phyloP scores from a whole-genome alignment of 2,888 invertebrate genomes.

The Hirtodrosophila duncani region DNA sequence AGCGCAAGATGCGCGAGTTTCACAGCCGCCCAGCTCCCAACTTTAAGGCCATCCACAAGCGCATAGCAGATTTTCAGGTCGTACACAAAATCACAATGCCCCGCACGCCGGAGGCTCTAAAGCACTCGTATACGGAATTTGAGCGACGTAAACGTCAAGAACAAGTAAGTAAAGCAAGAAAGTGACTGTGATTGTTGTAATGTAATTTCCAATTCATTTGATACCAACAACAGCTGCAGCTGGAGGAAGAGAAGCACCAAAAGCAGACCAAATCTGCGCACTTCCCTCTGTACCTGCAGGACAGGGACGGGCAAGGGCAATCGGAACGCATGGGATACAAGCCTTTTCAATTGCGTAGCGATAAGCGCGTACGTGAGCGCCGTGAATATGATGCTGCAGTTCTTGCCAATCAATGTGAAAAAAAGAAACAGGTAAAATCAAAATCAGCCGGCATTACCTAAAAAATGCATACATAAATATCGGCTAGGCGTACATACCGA shows the following conservation, averaged over 20 bases:
- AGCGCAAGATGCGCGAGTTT: constrained; percentile 73
- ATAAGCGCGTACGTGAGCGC: constrained; percentile 71
- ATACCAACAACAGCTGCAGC: constrained; percentile 20
- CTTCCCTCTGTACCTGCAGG: neutral
- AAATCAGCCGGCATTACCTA: no score
- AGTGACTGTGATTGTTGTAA: neutral
- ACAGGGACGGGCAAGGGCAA: no score
- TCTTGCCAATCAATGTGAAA: constrained; percentile 57
- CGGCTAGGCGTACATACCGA: no score
- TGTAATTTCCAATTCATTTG: neutral
- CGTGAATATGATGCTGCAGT: constrained; percentile 67
- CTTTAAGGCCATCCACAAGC: constrained; percentile 49
- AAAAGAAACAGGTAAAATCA: constrained; percentile 71
- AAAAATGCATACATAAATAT: no score
- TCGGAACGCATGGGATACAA: no score
- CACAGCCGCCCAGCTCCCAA: constrained; percentile 75
- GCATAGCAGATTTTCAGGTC: constrained; percentile 28
- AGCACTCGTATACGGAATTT: constrained; percentile 54
- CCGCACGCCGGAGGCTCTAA: constrained; percentile 70
- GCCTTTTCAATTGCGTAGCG: constrained; percentile 73
- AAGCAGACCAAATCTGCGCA: neutral
- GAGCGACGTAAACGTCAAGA: constrained; percentile 44
- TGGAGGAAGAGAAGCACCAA: constrained; percentile 20
- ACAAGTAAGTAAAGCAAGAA: constrained; percentile 38
- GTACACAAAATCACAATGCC: constrained; percentile 63